Conservation (phyloP, 2,888 invertebrate species). For the Argyresthia goedartella region DNA sequence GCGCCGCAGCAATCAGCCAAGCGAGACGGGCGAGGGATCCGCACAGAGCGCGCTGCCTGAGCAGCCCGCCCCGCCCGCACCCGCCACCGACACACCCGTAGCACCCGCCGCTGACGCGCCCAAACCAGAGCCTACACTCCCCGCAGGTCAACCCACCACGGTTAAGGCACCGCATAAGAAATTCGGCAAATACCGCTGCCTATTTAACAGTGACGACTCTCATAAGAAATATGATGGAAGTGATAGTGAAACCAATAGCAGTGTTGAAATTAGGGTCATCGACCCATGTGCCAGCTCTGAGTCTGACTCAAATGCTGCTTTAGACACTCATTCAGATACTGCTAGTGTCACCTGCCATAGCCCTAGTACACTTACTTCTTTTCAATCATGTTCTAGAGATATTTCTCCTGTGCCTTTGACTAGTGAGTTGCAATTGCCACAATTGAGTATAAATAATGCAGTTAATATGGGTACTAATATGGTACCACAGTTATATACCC, state of each 20-base stretch:
- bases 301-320: constrained; percentile 56
- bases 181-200: constrained; percentile 69
- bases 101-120: not conserved
- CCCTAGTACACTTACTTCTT: constrained; percentile 24
- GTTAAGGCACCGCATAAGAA: constrained; percentile 51
- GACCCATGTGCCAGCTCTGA: constrained; percentile 60
- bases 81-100: constrained; percentile 14
- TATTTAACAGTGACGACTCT: constrained; percentile 56
- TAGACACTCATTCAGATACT: constrained; percentile 45
- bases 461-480: no score
- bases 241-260: constrained; percentile 65
- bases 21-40: constrained; percentile 21
- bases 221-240: constrained; percentile 59
- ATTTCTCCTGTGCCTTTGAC: constrained; percentile 25
- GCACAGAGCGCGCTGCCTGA: constrained; percentile 16
- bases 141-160: not conserved
- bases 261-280: constrained; percentile 49
- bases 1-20: constrained; percentile 47
- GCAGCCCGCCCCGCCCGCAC: constrained; percentile 15
- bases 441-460: constrained; percentile 8
- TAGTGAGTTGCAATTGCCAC: constrained; percentile 1
- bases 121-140: not conserved
- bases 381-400: constrained; percentile 30
- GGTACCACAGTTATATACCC: not conserved
- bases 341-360: constrained; percentile 35